Base-by-base conservation (phyloP, 2,797 vertebrate species). In the Halcyon chelicuti region DNA sequence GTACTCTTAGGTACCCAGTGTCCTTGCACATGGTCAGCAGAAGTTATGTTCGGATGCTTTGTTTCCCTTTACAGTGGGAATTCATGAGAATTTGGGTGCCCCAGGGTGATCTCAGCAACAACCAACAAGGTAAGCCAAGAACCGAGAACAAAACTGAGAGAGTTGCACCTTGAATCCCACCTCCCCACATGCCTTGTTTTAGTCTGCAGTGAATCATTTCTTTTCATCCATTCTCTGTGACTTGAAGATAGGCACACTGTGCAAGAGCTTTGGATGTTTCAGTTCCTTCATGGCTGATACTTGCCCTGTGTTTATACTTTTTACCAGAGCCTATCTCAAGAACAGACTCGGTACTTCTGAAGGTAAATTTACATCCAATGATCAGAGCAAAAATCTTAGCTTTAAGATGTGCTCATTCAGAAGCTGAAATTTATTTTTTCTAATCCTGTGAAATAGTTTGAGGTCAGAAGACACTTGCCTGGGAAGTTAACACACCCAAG, bases 1-100 rank as follows among this genome's bases (percentile, higher is more conserved):
- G 17, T 9, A 4, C 16, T 49, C 28, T 20, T 23, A 54, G 10
- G 13, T 39, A 17, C 7, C 8, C 5, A 23, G 12, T 8, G 23
- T 75, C 13, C 23, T 42, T 5, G 8, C 9, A 4, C 1, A 2
- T 37, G 6, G 2, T 6, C 2, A 3, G 26, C 14, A 76, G 37
- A 60, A 66, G 10, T 31, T 26, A 13, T 7, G 60, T 55, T 71
- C 5, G 6, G 25, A 63, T 67, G 7, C 18, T 90, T 86, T 28
- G 16, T 4, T 58, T 93, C 10, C 29, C 23, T 67, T 88, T 63
- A 42, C 9, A 55, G 22, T 18, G 25, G 31, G 55, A 79, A 70
- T 79, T 11, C 1, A 0, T 26, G 28, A 33, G 51, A 33, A 52
- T 74, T 29, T 83, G 15, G 14, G 68, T 42, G 14, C 26, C 26